Evolutionary conservation across 2,797 vertebrate genomes (phyloP).

Genomic region (Chelidonichthys spinosus): DNA sequence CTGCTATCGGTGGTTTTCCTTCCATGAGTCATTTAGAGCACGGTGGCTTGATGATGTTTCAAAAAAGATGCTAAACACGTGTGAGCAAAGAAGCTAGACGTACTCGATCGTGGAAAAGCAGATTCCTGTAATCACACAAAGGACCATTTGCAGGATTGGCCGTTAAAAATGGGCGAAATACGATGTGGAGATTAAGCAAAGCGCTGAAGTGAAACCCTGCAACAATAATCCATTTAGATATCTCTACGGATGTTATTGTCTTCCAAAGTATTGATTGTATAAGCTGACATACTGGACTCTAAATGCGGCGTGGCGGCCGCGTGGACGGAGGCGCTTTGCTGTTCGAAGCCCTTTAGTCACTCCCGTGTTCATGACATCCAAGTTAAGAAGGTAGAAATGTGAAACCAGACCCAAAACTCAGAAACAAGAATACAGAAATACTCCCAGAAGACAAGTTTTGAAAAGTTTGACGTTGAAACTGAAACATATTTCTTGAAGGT

Average conservation of each 20-base stretch:
- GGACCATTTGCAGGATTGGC: background rate
- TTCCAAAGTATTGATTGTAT: no score
- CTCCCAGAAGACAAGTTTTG: background rate
- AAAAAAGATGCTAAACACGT: slow-evolving; percentile 43
- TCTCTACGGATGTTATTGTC: background rate
- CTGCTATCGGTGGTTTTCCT: slow-evolving; percentile 63
- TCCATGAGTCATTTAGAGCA: slow-evolving; percentile 67
- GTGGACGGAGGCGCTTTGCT: slow-evolving; percentile 10
- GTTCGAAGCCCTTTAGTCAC: slow-evolving; percentile 19
- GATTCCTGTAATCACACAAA: background rate
- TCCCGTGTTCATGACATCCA: background rate
- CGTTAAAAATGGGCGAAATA: background rate
- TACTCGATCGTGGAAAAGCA: background rate
- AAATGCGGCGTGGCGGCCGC: background rate
- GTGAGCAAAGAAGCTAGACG: background rate
- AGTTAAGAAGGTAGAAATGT: slow-evolving; percentile 13
- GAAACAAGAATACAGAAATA: slow-evolving; percentile 26
- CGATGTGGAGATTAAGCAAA: background rate
- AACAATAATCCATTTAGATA: background rate
- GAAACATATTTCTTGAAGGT: background rate
- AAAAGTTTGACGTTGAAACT: slow-evolving; percentile 2
- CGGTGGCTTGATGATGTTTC: slow-evolving; percentile 27
- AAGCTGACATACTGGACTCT: background rate
- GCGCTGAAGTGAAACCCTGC: background rate
- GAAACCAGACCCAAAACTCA: slow-evolving; percentile 52